Base-by-base conservation (phyloP, 2,113 vertebrate genomes). In the Paratilapia polleni region DNA sequence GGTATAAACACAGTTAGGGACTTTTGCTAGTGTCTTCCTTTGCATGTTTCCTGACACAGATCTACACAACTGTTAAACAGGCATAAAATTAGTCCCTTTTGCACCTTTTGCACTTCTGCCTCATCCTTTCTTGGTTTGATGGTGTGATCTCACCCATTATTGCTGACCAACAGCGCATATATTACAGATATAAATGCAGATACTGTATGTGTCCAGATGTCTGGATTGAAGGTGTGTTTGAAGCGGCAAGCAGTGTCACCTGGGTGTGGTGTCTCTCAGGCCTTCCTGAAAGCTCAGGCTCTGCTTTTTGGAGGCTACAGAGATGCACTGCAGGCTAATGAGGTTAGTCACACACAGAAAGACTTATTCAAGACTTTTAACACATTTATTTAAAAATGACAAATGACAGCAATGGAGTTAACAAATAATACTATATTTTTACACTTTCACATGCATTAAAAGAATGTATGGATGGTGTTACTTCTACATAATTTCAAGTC, bases 231-330 rank as follows among this genome's bases (percentile, higher is more conserved):
- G 91, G 84, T 96, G n/a, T 93, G 92, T 73, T 84, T 98, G 62
- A 97, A 96, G 86, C 97, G 96, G 3, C 96, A 96, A 34, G 96
- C 96, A 0, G 92, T 97, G 12, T 91, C 94, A n/a, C 94, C 96
- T 0, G 97, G 97, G 4, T 96, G 96, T 20, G 96, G 97, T 1
- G 96, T 98, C 10, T 96, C 97, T 2, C 95, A 84, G 52, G 96
- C 97, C 6, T 98, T 98, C 70, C 97, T 98, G 49, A 95, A 93
- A 83, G 96, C 96, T 19, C 97, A 98, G 88, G 96, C 97, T 2
- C 89, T 97, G 84, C 96, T 98, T 22, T 98, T 98, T 12, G 97
- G 97, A 43, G 94, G 96, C 2, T 98, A 98, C 91, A 96, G 94
- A 6, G 96, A 97, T 0, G 97, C 97, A 0, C 94, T 98, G 3